Conservation (phyloP, 2,113 vertebrate species). For the Pantherophis guttatus region DNA sequence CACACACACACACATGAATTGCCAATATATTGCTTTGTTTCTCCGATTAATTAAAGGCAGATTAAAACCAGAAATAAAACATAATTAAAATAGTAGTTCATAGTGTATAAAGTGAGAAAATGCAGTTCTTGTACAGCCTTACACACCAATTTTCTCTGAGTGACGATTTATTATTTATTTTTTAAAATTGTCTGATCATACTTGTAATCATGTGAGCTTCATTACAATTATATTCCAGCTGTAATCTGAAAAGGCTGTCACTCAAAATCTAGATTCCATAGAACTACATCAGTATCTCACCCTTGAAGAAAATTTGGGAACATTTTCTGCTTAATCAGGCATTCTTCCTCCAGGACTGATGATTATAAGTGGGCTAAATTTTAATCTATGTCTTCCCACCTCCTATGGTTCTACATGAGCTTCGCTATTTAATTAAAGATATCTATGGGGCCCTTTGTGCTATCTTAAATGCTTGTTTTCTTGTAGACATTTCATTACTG, state of each 20-base stretch:
- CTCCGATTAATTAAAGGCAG: background rate
- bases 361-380: background rate
- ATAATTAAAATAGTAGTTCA: background rate
- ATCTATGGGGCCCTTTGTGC: background rate
- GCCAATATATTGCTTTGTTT: background rate
- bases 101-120: background rate
- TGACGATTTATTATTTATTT: background rate
- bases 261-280: background rate
- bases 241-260: background rate
- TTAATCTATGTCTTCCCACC: background rate
- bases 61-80: background rate
- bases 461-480: background rate
- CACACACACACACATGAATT: background rate
- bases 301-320: background rate
- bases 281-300: background rate
- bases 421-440: background rate
- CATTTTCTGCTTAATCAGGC: background rate
- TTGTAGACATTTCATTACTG: background rate
- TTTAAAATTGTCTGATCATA: background rate
- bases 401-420: background rate
- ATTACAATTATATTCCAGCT: background rate
- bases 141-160: background rate
- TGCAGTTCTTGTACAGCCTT: background rate
- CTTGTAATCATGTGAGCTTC: background rate
- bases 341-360: background rate